Base-by-base conservation (phyloP, 2,888 invertebrate species). In the Rugalucina vietnamica region DNA sequence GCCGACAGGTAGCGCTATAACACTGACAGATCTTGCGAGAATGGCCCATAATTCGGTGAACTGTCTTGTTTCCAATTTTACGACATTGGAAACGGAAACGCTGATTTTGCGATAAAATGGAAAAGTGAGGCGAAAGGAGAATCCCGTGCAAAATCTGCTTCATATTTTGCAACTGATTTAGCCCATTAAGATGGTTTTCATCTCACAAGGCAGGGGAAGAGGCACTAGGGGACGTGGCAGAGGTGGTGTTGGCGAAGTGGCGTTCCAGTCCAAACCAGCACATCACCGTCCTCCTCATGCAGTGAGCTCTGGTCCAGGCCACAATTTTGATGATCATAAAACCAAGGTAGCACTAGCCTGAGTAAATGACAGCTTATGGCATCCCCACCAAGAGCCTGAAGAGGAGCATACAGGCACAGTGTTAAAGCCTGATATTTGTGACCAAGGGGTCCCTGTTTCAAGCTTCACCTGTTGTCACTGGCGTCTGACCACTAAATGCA, bases 151-250 rank as follows among this genome's bases (percentile, higher is more conserved):
- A 57, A 27, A 4, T 27, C 1, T 2, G 5, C 1, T 21, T 10
- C 4, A 4, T 4, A 57, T 21, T 18, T 29, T 3, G 18, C 21
- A 65, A 32, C 21, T 34, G 5, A 32, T 32, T 21, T 34, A n/a
- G n/a, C n/a, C n/a, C n/a, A n/a, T 8, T 27, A 34, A 65, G 21
- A 90, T 90, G 90, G 89, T 88, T 18, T 90, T 90, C 79, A 76
- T 85, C 36, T 82, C 88, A 32, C 84, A 88, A 75, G 86, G 85
- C 29, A 80, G 88, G 71, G 87, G 86, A 24, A 70, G 90, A 60
- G 87, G 88, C 57, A 74, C 54, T 32, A 50, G 74, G 24, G 80
- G 88, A 49, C 84, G 87, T 65, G 76, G 83, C 24, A 85, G 84
- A 18, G 82, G 88, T 71, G 89, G 89, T 60, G 89, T 90, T 71